Evolutionary conservation across 2,797 vertebrate genomes (phyloP), one percentile per base, ranked within the genome.

Genomic region (Danio albolineatus): DNA sequence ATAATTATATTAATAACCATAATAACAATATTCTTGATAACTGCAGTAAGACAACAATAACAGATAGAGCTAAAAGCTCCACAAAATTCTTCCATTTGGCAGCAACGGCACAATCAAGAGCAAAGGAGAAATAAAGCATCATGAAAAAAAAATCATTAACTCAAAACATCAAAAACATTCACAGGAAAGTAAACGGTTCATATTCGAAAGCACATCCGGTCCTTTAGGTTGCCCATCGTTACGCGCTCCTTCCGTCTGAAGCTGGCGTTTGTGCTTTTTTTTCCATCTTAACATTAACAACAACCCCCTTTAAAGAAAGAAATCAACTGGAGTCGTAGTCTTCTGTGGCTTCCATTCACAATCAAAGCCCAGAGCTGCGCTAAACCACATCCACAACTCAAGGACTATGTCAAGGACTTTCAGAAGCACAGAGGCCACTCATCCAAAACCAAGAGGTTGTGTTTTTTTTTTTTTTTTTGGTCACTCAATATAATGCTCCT

Each of bases 261-360:
- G 86, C 80, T 80, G 44, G 84, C 67, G 86, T 79, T 89, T 92
- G 88, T 90, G 89, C 85, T 92, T 86, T 49, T 79, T 28, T 28
- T 73, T 65, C 48, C 74, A 17, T 62, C 78, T 73, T n/a, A 71
- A 71, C 41, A 72, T 43, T 28, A 71, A 51, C 60, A 62, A 43
- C 38, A 62, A 62, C 66, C 93, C 92, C 92, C 92, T 84, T 86
- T 92, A 92, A 93, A 94, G 89, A 93, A 95, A 94, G 88, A 94
- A 94, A 93, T 89, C 91, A 94, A 93, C 75, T 87, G 92, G 91
- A 91, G 85, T 81, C 86, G 89, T 86, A 90, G 89, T 89, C 91
- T 90, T 79, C 91, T 92, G 92, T 89, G 88, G 90, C 88, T 81
- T 73, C 53, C 88, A 92, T 91, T 91, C 90, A 86, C 86, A 91